A percentile compares a stretch with the other conserved stretches of the same genome.
Evolutionary conservation across 2,113 vertebrate species (phyloP).

Genomic region (Canis aureus): DNA sequence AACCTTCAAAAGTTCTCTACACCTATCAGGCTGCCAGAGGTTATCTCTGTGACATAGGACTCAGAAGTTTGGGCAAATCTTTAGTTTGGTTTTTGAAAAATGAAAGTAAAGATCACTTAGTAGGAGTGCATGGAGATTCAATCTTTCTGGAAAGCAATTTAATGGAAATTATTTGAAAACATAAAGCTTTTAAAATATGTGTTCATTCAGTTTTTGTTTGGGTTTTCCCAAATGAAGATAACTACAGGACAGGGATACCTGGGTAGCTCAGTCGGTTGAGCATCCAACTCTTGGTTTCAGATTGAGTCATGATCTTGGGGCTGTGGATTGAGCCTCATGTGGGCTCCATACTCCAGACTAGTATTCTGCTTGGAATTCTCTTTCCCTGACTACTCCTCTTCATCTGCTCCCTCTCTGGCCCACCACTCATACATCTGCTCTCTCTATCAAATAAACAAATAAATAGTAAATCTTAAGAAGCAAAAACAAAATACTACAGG

Average conservation of each 20-base stretch:
- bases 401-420: background rate
- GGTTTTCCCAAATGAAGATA: background rate
- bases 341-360: background rate
- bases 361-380: background rate
- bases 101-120: slow-evolving; percentile 9
- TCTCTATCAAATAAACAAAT: background rate
- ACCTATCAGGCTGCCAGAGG: background rate
- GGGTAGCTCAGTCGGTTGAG: background rate
- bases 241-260: background rate
- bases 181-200: background rate
- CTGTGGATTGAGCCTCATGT: background rate
- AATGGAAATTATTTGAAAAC: background rate
- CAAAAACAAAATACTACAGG: background rate
- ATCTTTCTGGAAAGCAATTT: slow-evolving; percentile 33
- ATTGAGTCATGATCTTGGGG: background rate
- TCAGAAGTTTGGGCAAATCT: background rate
- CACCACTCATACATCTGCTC: no score
- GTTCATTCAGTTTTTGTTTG: background rate
- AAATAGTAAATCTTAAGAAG: background rate
- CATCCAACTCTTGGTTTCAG: background rate
- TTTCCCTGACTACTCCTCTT: background rate
- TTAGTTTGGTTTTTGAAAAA: slow-evolving; percentile 18
- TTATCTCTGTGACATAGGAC: slow-evolving; percentile 19
- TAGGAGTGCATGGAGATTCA: background rate
- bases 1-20: background rate